Base-by-base conservation (phyloP, 1,140 invertebrate genomes). In the Triops cancriformis region DNA sequence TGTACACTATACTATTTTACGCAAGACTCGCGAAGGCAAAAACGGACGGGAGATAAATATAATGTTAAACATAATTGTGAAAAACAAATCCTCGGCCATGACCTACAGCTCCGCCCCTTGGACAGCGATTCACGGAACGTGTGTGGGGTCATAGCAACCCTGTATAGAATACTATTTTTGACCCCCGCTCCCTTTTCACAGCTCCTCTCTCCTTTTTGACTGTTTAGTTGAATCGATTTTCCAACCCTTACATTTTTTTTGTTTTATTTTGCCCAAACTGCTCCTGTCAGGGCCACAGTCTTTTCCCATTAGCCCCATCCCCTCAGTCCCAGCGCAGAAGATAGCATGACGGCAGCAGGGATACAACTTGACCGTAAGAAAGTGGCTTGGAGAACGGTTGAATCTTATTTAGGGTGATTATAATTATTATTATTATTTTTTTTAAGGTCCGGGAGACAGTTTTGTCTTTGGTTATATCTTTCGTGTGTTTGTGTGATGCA, bases 91-190 rank as follows among this genome's bases (percentile, higher is more conserved):
- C 51, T 64, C 51, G 51, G 51, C 51, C 51, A 64, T 64, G 51
- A 64, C 51, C 51, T 64, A 64, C 23, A 64, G 51, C 51, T 64
- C 51, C 51, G 51, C 51, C 51, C 51, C 51, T 64, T 23, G 51
- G 51, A 64, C 51, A 64, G 51, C 51, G 51, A 64, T 64, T 64
- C 51, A 64, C 51, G 51, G 51, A 64, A 64, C 51, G 51, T 64
- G 51, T 14, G 51, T 64, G 51, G 51, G 51, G 51, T 64, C 51
- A 64, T 64, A 64, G 51, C 51, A 12, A 64, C 51, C 51, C 51
- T 64, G 51, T 64, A 64, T 64, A 64, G 51, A 64, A 64, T 64
- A 64, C 51, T 64, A 64, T 64, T 64, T 64, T 64, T 64, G 51
- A 64, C 51, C 51, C 51, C 51, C 51, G 51, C n/a, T 14, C 14